Percentiles rank a stretch among this genome's conserved stretches.
Evolutionary conservation across 2,888 invertebrate species (phyloP).

Genomic region (Andrena haemorrhoa): DNA sequence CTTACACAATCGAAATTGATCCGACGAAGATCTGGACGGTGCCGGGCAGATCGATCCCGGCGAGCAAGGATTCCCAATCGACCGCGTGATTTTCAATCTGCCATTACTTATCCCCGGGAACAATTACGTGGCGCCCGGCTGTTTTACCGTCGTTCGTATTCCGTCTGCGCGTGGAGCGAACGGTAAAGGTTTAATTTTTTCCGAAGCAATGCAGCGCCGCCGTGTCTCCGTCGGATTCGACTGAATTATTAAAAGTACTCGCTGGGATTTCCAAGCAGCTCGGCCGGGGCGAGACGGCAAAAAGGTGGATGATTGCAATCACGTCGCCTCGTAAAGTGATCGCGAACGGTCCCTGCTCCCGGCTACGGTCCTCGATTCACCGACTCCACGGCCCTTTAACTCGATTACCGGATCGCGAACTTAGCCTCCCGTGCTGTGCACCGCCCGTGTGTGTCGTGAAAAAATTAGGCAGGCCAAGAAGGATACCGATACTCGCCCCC

Average conservation of each 20-base stretch:
- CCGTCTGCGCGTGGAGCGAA: slow-evolving; percentile 52
- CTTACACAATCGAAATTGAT: not conserved
- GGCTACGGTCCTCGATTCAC: slow-evolving; percentile 29
- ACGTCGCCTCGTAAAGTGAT: slow-evolving; percentile 77
- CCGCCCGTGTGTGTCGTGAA: not conserved
- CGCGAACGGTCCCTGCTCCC: slow-evolving; percentile 59
- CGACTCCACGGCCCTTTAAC: slow-evolving; percentile 29
- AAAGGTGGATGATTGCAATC: slow-evolving; percentile 76
- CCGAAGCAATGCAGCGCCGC: slow-evolving; percentile 28
- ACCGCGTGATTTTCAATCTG: slow-evolving; percentile 47
- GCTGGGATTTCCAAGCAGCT: slow-evolving; percentile 65
- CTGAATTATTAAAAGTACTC: slow-evolving; percentile 74
- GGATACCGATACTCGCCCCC: slow-evolving; percentile 19
- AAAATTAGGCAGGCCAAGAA: slow-evolving; percentile 11
- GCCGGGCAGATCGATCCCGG: slow-evolving; percentile 22
- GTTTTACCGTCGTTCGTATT: slow-evolving; percentile 62
- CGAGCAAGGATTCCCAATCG: slow-evolving; percentile 28
- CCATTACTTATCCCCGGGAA: slow-evolving; percentile 45
- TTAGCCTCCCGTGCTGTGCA: not conserved
- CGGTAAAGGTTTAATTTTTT: slow-evolving; percentile 57
- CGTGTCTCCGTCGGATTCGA: slow-evolving; percentile 58
- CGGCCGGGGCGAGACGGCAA: slow-evolving; percentile 36
- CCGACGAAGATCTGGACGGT: slow-evolving; percentile 5
- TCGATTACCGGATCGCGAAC: slow-evolving; percentile 36
- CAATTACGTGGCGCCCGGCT: slow-evolving; percentile 48